These are phyloP conservation scores for Podarcis lilfordi DNA, from an alignment of 2,797 vertebrate genomes.

Conservation along the genomic window DNA sequence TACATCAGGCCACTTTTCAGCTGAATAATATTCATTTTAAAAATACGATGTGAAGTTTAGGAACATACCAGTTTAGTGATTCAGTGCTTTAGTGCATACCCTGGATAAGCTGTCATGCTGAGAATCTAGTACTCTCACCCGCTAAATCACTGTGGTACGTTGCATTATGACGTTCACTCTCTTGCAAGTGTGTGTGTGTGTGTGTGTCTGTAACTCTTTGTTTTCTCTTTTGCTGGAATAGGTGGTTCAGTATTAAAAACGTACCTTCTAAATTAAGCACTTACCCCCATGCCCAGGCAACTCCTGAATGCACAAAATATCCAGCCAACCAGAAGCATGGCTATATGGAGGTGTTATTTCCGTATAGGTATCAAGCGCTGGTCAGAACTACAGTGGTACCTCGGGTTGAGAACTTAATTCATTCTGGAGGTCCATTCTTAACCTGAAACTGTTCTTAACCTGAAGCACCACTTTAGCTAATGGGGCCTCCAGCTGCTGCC, in stretches of 20 bases:
- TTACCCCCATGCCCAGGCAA: not conserved
- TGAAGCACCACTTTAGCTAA: too few relatives aligned
- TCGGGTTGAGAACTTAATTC: too few relatives aligned
- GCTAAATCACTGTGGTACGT: slow-evolving; percentile 3
- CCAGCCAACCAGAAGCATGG: not conserved
- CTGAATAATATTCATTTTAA: slow-evolving; percentile 42
- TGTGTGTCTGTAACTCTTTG: not conserved
- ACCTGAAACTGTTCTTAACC: too few relatives aligned
- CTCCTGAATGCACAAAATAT: not conserved
- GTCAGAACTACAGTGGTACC: too few relatives aligned
- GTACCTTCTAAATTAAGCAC: not conserved
- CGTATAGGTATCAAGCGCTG: not conserved
- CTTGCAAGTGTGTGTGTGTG: not conserved
- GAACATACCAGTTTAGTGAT: slow-evolving; percentile 54
- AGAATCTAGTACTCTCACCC: not conserved
- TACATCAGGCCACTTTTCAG: slow-evolving; percentile 54
- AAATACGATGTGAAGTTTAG: slow-evolving; percentile 30
- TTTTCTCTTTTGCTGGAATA: not conserved
- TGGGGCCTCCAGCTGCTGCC: too few relatives aligned
- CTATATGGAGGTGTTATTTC: not conserved
- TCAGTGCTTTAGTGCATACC: not conserved
- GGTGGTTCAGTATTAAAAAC: not conserved
- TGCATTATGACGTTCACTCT: not conserved
- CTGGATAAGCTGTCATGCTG: not conserved
- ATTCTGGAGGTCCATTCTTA: too few relatives aligned